Evolutionary conservation across 53 echinoderm and acorn worm species (phyloP).

Genomic region (Temnopleurus reevesii): DNA sequence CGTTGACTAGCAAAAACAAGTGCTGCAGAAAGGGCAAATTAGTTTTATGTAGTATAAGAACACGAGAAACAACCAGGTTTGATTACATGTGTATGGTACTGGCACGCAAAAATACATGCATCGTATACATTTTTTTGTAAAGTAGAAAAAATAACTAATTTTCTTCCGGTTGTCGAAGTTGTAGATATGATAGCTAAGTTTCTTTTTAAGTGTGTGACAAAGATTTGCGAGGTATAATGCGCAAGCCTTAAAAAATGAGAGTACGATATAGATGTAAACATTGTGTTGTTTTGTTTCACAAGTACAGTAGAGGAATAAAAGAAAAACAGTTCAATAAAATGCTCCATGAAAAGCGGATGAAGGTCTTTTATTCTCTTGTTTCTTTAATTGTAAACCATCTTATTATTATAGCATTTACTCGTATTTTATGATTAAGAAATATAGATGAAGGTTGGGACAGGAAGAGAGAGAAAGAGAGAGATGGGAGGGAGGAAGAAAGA

Average conservation of each 20-base stretch:
- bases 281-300: conserved; percentile 43
- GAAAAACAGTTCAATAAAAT: conserved; percentile 45
- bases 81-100: too few relatives aligned
- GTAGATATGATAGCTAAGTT: conserved; percentile 23
- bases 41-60: too few relatives aligned
- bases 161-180: not conserved
- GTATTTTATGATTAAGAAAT: too few relatives aligned
- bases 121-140: too few relatives aligned
- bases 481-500: not conserved
- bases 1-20: too few relatives aligned
- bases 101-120: too few relatives aligned
- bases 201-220: conserved; percentile 33
- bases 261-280: conserved; percentile 43
- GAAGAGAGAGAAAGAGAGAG: not conserved
- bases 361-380: not conserved
- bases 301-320: conserved; percentile 14
- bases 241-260: conserved; percentile 53
- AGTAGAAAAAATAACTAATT: not conserved
- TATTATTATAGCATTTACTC: too few relatives aligned
- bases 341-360: conserved; percentile 23
- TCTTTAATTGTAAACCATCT: not conserved
- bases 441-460: too few relatives aligned
- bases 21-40: too few relatives aligned
- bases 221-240: conserved; percentile 35
- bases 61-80: too few relatives aligned